These are phyloP conservation scores for Apantesis nais DNA, from an alignment of 2,888 invertebrate genomes.

Conservation along the genomic window DNA sequence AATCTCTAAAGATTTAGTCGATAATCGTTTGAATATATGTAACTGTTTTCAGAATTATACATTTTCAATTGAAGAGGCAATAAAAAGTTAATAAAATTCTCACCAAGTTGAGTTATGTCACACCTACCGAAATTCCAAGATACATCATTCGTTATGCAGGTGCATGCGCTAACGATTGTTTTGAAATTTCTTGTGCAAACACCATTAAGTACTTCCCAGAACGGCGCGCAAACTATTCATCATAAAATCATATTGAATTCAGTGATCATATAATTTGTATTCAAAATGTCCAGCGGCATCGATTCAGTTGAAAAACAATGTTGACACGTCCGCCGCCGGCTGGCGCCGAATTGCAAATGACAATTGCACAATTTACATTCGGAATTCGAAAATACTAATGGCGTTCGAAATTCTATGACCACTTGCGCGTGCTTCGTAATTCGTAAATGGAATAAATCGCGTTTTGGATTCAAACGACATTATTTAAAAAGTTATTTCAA, in stretches of 20 bases:
- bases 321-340: slow-evolving; percentile 71
- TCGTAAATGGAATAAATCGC: slow-evolving; percentile 60
- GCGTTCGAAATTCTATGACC: slow-evolving; percentile 70
- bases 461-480: slow-evolving; percentile 63
- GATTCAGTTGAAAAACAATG: slow-evolving; percentile 68
- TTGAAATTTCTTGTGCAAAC: slow-evolving; percentile 74
- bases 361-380: slow-evolving; percentile 74
- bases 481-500: slow-evolving; percentile 43
- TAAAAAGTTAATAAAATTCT: slow-evolving; percentile 57
- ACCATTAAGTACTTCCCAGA: slow-evolving; percentile 70
- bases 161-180: slow-evolving; percentile 68
- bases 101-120: slow-evolving; percentile 59
- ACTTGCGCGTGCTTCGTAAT: slow-evolving; percentile 62
- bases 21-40: slow-evolving; percentile 30
- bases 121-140: slow-evolving; percentile 56
- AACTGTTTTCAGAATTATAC: slow-evolving; percentile 45
- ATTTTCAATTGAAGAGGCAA: slow-evolving; percentile 48
- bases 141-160: slow-evolving; percentile 68
- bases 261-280: slow-evolving; percentile 72
- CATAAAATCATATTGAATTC: slow-evolving; percentile 68
- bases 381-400: slow-evolving; percentile 72
- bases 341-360: slow-evolving; percentile 79
- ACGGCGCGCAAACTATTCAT: slow-evolving; percentile 51
- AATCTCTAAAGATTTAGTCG: slow-evolving; percentile 30
- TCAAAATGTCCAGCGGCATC: slow-evolving; percentile 66